Percentiles rank a stretch among this genome's conserved stretches.
Conservation (phyloP, 2,113 vertebrate genomes). For the Sturnus vulgaris region DNA sequence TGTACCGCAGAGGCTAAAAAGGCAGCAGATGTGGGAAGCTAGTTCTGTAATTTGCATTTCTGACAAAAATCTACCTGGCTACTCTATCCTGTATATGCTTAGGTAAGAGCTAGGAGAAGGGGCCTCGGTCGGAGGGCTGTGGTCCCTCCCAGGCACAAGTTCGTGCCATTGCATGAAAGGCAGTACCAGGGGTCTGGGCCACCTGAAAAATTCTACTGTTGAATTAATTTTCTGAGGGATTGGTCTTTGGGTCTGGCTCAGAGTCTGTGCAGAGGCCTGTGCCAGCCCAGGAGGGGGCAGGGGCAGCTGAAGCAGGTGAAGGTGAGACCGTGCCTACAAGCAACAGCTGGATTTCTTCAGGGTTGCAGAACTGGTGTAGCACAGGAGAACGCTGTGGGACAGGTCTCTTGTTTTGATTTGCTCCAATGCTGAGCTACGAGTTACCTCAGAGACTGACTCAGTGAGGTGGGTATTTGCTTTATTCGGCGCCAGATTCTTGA, state of each 20-base stretch:
- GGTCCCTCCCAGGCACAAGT: background rate
- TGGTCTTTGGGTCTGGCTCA: background rate
- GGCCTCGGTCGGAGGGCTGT: background rate
- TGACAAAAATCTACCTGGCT: background rate
- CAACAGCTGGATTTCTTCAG: background rate
- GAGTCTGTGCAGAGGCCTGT: background rate
- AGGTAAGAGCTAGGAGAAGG: background rate
- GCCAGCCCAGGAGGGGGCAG: background rate
- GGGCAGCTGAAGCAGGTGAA: background rate
- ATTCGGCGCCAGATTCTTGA: rapidly evolving
- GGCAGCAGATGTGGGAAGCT: background rate
- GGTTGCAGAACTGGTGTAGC: background rate
- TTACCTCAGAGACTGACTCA: background rate
- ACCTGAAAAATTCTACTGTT: background rate
- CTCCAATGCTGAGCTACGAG: background rate
- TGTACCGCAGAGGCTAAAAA: background rate
- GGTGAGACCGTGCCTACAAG: background rate
- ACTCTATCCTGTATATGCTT: no score
- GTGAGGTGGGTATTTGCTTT: background rate
- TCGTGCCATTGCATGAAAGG: background rate
- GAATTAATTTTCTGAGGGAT: background rate
- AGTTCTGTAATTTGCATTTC: background rate
- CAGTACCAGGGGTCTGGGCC: background rate
- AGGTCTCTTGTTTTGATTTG: background rate
- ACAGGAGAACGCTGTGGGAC: background rate